Evolutionary conservation across 2,888 invertebrate genomes (phyloP), one percentile per base, ranked within the genome.

Genomic region (Agrotis puta): DNA sequence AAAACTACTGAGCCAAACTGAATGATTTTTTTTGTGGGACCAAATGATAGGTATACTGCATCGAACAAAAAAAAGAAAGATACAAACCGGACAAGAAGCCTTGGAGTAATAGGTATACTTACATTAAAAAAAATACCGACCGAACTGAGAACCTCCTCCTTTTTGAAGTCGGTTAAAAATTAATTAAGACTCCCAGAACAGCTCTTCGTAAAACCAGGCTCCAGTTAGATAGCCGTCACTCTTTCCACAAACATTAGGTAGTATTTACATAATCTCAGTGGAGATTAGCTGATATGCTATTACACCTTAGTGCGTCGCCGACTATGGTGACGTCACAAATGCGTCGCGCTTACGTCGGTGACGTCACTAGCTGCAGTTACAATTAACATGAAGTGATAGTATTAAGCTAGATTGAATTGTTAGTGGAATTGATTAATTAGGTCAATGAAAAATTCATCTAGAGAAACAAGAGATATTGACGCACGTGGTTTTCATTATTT

Each of bases 271-370:
- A 57, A 75, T 75, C 67, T 59, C 24, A 45, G 51, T 18, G 0
- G 6, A 81, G 68, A 80, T 64, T 27, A 64, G 18, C 43, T 45
- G 64, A 53, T 64, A 67, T 51, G 7, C 27, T 57, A 57, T 39
- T 57, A 53, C 61, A 18, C 20, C 53, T 39, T n/a, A 66, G 47
- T 47, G 27, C 27, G 22, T 56, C 51, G 59, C 47, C 24, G 3
- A 6, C 20, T 14, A 61, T 39, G 18, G 43, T 66, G 81, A 81
- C 69, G 70, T 76, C 81, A 78, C 27, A 24, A 39, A 22, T 69
- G 50, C 70, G 77, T 81, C 77, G 70, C 20, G 20, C 18, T 16
- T 7, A 48, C n/a, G 58, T 47, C 27, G 9, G 14, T 78, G 69
- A 59, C 77, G 81, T 61, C 65, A 81, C 59, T 67, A 59, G 11